Evolutionary conservation across 2,888 invertebrate genomes (phyloP), one percentile per base, ranked within the genome.

Genomic region (Eugnorisma glareosa): DNA sequence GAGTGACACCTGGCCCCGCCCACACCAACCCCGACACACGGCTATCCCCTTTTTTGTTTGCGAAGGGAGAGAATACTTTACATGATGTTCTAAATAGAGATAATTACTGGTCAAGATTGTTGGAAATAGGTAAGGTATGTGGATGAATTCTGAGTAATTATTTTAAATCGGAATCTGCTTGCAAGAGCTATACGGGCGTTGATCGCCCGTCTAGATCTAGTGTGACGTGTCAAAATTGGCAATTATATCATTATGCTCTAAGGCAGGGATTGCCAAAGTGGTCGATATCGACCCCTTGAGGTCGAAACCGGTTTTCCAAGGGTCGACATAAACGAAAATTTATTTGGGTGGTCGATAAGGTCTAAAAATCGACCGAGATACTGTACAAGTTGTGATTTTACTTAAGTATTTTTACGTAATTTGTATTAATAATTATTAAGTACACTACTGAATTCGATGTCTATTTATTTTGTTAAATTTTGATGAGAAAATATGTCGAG

Each of bases 1-100:
- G 89, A 82, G 87, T 95, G 96, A 96, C 96, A 96, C 95, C 96
- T 94, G 95, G 95, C 96, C 92, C 93, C 96, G 95, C 96, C 96
- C 92, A 87, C 81, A 81, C 80, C 91, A 92, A 90, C 95, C 95
- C 91, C 86, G 81, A 88, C 90, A 89, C 85, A 78, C 81, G 57
- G 75, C 75, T 70, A 80, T 79, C 87, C 89, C 92, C 91, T 89
- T 92, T 91, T 92, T 93, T 93, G 91, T 92, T 91, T 90, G 90
- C 86, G 61, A 64, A 86, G 87, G 88, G 86, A 75, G 79, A 73
- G 57, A 74, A 82, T 88, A 79, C 5, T 40, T 64, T 64, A 64
- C 83, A 86, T 83, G 69, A 67, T 86, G 75, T 86, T 67, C 75
- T 83, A 70, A 84, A 79, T 76, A 75, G 68, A 77, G 74, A 78